Evolutionary conservation across 2,797 vertebrate species (phyloP), one percentile per base, ranked within the genome.

Genomic region (Monodelphis domestica): DNA sequence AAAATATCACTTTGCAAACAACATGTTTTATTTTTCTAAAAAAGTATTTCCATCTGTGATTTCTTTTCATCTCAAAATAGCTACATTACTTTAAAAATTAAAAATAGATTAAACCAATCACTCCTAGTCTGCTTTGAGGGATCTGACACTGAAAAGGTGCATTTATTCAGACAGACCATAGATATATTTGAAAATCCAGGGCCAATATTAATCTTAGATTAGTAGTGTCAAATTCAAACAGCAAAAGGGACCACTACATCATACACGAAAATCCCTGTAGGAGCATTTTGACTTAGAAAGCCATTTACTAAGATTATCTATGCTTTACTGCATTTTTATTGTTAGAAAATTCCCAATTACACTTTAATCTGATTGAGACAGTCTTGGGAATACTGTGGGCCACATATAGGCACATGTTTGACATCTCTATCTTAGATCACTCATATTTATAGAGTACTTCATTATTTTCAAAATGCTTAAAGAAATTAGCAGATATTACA

Each of bases 21-120:
- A 28, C 88, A 52, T 88, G 30, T 91, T 52, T 94, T 91, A 17
- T 6, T 93, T 88, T 56, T 59, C 87, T 87, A 95, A 95, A 94
- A 88, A 92, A 93, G 51, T 30, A 56, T 59, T 96, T 93, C 93
- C 50, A 89, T 88, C 90, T 91, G 33, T 88, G 88, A 94, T 53
- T 59, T 87, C 57, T 33, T 53, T 92, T 94, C 63, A 93, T 95
- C 95, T 52, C n/a, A 91, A 55, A 91, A 93, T 50, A 63, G 45
- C 3, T 89, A 26, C 54, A 92, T 93, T 63, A 45, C 52, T 92
- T 90, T 89, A 88, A 90, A 91, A 93, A 89, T 95, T 93, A 91
- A 94, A 94, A 96, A 95, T 2, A 94, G 92, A 89, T 92, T 93
- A 88, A 55, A 91, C 54, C 70, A 93, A 93, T 88, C 59, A 30